Conservation (phyloP, 2,888 invertebrate genomes). For the Parelbella ahira region DNA sequence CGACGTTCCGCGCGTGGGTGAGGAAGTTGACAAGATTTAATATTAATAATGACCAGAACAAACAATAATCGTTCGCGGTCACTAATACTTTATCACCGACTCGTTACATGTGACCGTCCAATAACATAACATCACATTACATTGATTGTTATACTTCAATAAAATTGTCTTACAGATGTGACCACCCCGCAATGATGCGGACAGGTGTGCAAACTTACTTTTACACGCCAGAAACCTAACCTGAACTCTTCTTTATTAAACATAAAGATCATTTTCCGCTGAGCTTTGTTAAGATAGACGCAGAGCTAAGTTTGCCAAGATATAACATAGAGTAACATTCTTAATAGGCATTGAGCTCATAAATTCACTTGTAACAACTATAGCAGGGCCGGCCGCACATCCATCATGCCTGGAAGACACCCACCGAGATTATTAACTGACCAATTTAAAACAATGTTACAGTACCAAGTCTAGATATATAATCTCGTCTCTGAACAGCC, state of each 20-base stretch:
- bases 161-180: conserved; percentile 24
- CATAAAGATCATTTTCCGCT: background rate
- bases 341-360: conserved; percentile 26
- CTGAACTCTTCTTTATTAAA: background rate
- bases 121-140: conserved; percentile 24
- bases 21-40: background rate
- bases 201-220: conserved; percentile 8
- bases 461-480: background rate
- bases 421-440: conserved; percentile 36
- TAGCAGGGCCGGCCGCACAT: conserved; percentile 30
- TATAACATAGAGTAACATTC: conserved; percentile 22
- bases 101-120: conserved; percentile 16
- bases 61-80: conserved; percentile 4
- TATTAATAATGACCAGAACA: conserved; percentile 7
- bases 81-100: conserved; percentile 21
- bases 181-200: conserved; percentile 23
- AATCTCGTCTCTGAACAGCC: too few relatives aligned
- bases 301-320: conserved; percentile 1
- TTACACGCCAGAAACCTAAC: background rate
- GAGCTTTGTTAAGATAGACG: background rate
- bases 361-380: conserved; percentile 29
- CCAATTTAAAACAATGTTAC: conserved; percentile 11
- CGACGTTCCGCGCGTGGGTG: too few relatives aligned
- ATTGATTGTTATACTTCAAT: conserved; percentile 21
- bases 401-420: conserved; percentile 40